Evolutionary conservation across 2,797 vertebrate species (phyloP), one percentile per base, ranked within the genome.

Genomic region (Enteromius viviparus): DNA sequence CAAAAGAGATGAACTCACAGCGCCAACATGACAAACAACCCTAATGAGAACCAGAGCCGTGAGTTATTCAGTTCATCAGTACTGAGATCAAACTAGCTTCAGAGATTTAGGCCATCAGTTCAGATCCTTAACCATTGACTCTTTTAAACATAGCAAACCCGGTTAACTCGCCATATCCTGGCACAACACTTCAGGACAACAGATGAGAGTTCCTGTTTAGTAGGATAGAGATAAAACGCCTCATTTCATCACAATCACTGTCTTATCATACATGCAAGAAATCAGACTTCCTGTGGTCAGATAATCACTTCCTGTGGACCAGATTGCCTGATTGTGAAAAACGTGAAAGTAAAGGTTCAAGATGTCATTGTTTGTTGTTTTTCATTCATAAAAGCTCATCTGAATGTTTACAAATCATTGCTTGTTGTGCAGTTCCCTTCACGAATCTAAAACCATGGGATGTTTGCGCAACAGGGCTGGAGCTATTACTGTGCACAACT

Each of bases 231-330:
- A 93, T 92, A 89, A 91, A 84, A 91, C 2, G 89, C 90, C 89
- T 92, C 84, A 87, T 91, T 93, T 93, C 80, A 42, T 76, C 79
- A 87, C 89, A 92, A 92, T 92, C 90, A 86, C 86, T 78, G 3
- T 80, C 55, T 49, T 51, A 74, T 65, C 34, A 34, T 86, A 89
- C 84, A 85, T 84, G 86, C 85, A 81, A 79, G 69, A 87, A 89
- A 90, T 87, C 88, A 65, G 37, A 42, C 89, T 93, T 93, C 93
- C 92, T 91, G 88, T 91, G 91, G 90, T 91, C 87, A 83, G 68
- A 89, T 85, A 70, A 87, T 85, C 83, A 89, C 85, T 84, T 88
- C 84, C 85, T 88, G 78, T 87, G 77, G 88, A 89, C 49, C 84
- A 91, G 89, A 93, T 91, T 92, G 91, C 45, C 45, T 87, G 60